phyloP scores from a whole-genome alignment of 1,140 invertebrate genomes.

The Agraylea sexmaculata region DNA sequence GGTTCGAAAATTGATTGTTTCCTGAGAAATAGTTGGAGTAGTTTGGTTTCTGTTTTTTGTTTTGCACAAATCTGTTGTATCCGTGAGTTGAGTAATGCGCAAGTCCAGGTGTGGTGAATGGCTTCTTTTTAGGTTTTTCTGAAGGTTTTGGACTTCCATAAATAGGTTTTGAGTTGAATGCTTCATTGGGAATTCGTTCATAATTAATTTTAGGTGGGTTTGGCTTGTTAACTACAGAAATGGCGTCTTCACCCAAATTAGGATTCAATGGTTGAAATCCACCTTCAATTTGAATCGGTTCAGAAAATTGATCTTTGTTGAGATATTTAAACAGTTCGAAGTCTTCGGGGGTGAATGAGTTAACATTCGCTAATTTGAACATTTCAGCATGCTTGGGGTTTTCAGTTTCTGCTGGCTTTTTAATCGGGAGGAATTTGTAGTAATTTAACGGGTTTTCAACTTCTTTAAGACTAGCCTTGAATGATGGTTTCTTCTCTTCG shows the following conservation, averaged over 20 bases:
- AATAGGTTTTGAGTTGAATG: slow-evolving; percentile 15
- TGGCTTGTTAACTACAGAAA: slow-evolving; percentile 7
- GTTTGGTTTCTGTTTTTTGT: slow-evolving; percentile 14
- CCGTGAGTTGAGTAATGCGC: slow-evolving; percentile 25
- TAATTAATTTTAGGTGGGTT: slow-evolving; percentile 9
- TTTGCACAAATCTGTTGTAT: slow-evolving; percentile 9
- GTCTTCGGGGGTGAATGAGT: too few species aligned
- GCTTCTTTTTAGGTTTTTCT: slow-evolving; percentile 20
- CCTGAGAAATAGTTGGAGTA: slow-evolving; percentile 16
- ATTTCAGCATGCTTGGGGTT: too few species aligned
- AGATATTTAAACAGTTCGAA: too few species aligned
- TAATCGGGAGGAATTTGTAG: too few species aligned
- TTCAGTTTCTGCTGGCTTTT: too few species aligned
- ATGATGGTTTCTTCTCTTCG: too few species aligned
- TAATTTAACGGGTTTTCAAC: too few species aligned
- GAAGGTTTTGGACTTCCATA: slow-evolving; percentile 17
- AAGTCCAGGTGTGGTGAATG: slow-evolving; percentile 29
- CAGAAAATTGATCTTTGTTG: too few species aligned
- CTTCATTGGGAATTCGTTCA: slow-evolving; percentile 9
- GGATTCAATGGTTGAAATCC: slow-evolving; percentile 15
- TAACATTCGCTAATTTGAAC: too few species aligned
- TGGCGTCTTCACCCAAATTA: slow-evolving; percentile 8
- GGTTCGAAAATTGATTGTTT: too few species aligned
- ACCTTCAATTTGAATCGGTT: too few species aligned
- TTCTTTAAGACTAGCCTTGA: too few species aligned